These are phyloP conservation scores for Harpagifer antarcticus DNA, from an alignment of 2,797 vertebrate species.

Conservation along the genomic window DNA sequence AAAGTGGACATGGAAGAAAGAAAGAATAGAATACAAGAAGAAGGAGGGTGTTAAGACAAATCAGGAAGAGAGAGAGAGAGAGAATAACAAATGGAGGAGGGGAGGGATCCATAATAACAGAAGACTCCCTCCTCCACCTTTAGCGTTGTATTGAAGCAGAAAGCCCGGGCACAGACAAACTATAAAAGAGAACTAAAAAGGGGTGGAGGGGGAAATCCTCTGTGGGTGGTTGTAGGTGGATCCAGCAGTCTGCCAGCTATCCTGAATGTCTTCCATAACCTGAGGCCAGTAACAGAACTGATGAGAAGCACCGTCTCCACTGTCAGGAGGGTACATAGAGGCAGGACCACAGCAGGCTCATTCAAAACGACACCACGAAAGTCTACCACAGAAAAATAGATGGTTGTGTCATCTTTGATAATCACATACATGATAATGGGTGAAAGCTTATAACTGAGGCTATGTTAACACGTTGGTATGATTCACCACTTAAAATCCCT, in stretches of 20 bases:
- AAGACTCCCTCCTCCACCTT: constrained; percentile 32
- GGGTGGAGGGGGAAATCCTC: neutral
- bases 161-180: constrained; percentile 24
- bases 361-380: neutral
- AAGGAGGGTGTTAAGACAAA: constrained; percentile 21
- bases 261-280: constrained; percentile 82
- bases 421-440: neutral
- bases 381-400: neutral
- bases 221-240: constrained; percentile 46
- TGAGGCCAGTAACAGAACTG: constrained; percentile 82
- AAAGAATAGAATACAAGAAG: constrained; percentile 2
- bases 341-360: constrained; percentile 19
- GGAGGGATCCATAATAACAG: constrained; percentile 22
- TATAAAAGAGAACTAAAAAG: constrained; percentile 19
- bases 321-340: constrained; percentile 66
- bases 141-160: constrained; percentile 38
- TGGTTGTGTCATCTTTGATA: neutral
- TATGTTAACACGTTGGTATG: neutral
- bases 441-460: constrained; percentile 6
- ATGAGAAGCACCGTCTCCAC: constrained; percentile 79
- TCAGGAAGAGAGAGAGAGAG: constrained; percentile 10
- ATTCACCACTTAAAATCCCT: constrained; percentile 35
- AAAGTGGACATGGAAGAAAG: constrained; percentile 29
- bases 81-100: constrained; percentile 2
- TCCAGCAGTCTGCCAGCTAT: constrained; percentile 62